Conservation (phyloP, 1,140 invertebrate species). For the Phocides pigmalion region DNA sequence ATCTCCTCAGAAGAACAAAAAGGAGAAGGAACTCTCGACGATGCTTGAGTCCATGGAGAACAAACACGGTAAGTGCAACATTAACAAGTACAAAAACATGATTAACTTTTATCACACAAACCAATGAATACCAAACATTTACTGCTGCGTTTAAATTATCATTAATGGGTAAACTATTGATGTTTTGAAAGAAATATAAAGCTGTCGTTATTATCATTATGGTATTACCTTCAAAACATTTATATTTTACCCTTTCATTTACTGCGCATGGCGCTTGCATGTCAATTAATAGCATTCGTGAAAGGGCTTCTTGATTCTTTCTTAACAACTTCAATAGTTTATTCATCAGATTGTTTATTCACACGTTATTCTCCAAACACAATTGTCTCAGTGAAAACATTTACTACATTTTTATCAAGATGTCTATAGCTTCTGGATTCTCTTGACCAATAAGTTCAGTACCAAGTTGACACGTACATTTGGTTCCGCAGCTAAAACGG, state of each 20-base stretch:
- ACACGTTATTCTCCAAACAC: constrained; percentile 20
- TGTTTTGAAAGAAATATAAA: constrained; percentile 72
- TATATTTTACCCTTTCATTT: constrained; percentile 79
- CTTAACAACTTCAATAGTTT: constrained; percentile 84
- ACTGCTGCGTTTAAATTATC: constrained; percentile 17
- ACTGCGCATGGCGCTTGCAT: constrained; percentile 64
- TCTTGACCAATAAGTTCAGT: constrained; percentile 7
- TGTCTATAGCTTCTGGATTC: constrained; percentile 2
- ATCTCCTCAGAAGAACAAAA: constrained; percentile 84
- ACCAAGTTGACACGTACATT: constrained; percentile 61
- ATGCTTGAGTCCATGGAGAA: constrained; percentile 91
- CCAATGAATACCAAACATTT: too few relatives aligned
- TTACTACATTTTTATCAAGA: constrained; percentile 24
- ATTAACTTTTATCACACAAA: constrained; percentile 6
- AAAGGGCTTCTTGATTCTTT: constrained; percentile 68
- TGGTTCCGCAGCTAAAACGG: constrained; percentile 89
- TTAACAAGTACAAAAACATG: constrained; percentile 10
- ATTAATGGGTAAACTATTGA: constrained; percentile 85
- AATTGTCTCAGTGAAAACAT: background rate
- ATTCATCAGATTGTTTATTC: constrained; percentile 85
- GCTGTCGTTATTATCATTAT: constrained; percentile 24
- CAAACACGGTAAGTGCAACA: constrained; percentile 89
- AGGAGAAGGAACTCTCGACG: constrained; percentile 88
- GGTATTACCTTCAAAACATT: constrained; percentile 77
- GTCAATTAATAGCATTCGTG: constrained; percentile 59